A percentile compares a stretch with the other conserved stretches of the same genome.
Conservation (phyloP, 2,113 vertebrate genomes). For the Gymnarchus niloticus region DNA sequence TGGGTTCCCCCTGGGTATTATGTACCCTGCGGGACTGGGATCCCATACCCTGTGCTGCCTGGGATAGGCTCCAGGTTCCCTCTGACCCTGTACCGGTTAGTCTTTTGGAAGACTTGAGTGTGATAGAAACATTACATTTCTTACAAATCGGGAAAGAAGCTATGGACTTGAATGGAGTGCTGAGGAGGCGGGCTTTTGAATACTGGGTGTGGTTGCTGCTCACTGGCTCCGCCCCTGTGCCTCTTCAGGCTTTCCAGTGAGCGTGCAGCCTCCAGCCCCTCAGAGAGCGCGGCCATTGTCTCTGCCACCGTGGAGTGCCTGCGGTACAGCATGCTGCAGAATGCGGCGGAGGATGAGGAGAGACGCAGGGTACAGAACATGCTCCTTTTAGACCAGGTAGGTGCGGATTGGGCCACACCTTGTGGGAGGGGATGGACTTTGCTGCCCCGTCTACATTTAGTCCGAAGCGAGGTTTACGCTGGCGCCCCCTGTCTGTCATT, state of each 20-base stretch:
- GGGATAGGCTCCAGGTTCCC: background rate
- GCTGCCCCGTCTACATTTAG: background rate
- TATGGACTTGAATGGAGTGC: background rate
- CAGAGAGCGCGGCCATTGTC: slow-evolving; percentile 77
- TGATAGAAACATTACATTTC: background rate
- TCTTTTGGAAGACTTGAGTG: background rate
- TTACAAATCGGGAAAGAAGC: background rate
- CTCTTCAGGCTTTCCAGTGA: slow-evolving; percentile 73
- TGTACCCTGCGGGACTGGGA: too few relatives aligned
- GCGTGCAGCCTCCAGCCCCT: slow-evolving; percentile 67
- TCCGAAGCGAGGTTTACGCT: background rate
- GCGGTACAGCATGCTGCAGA: slow-evolving; percentile 71
- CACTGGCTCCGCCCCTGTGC: too few relatives aligned
- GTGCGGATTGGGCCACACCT: too few relatives aligned
- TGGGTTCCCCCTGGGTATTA: too few relatives aligned
- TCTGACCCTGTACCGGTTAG: background rate
- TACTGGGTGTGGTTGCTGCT: background rate
- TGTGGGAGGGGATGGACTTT: too few relatives aligned
- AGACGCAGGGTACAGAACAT: slow-evolving; percentile 66
- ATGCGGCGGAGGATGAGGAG: slow-evolving; percentile 57
- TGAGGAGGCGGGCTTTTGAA: too few relatives aligned
- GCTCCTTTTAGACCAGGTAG: slow-evolving; percentile 82
- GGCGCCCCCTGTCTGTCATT: slow-evolving; percentile 23
- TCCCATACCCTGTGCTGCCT: background rate
- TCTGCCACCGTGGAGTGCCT: slow-evolving; percentile 80